Evolutionary conservation across 2,113 vertebrate genomes (phyloP).

Genomic region (Steatornis caripensis): DNA sequence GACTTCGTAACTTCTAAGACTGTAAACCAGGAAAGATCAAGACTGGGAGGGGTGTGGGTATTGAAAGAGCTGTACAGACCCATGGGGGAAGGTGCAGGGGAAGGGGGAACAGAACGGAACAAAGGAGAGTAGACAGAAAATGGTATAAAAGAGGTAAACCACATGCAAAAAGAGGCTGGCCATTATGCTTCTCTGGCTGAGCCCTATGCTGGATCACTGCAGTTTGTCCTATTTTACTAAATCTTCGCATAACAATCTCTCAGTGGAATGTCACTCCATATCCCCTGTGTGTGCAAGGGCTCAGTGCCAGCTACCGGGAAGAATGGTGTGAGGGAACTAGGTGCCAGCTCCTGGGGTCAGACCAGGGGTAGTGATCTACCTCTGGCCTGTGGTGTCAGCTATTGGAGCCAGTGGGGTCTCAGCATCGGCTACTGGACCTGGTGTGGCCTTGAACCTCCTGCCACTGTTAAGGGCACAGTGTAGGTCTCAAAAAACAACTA

Average conservation of each 20-base stretch:
- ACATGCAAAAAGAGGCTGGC: neutral
- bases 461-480: rapidly evolving
- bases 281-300: no score
- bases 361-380: rapidly evolving
- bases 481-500: neutral
- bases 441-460: neutral
- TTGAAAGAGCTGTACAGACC: neutral
- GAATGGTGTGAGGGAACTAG: rapidly evolving
- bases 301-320: neutral
- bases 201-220: neutral
- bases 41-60: neutral
- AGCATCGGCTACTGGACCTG: no score
- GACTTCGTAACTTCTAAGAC: neutral
- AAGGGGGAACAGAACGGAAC: neutral
- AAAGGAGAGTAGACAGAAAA: neutral
- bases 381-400: neutral
- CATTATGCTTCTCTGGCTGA: neutral
- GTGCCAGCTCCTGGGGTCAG: neutral
- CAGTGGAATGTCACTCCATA: neutral
- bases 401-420: neutral
- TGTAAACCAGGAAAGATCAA: rapidly evolving
- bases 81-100: neutral
- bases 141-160: neutral
- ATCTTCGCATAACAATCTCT: rapidly evolving
- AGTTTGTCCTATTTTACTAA: neutral